Percentiles rank a stretch among this genome's conserved stretches.
Conservation (phyloP, 2,113 vertebrate species). For the Psophia crepitans region DNA sequence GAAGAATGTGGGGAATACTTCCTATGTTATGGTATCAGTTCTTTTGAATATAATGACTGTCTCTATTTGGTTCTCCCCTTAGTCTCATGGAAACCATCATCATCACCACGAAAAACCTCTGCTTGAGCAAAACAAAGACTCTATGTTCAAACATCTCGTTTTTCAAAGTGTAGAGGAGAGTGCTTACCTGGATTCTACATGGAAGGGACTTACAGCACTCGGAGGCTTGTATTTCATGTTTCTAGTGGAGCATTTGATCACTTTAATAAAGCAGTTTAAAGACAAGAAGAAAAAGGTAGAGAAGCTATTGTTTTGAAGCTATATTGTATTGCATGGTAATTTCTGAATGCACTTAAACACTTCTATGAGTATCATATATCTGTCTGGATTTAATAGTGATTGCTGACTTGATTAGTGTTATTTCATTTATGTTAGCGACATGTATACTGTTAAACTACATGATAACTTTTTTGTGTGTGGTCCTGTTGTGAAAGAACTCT, state of each 20-base stretch:
- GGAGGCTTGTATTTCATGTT: slow-evolving; percentile 97
- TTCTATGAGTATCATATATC: neutral
- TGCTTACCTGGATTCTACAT: slow-evolving; percentile 84
- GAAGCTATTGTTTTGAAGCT: neutral
- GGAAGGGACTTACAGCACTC: slow-evolving; percentile 93
- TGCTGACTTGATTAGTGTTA: neutral
- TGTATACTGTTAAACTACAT: neutral
- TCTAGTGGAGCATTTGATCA: slow-evolving; percentile 94
- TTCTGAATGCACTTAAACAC: neutral
- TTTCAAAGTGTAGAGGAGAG: slow-evolving; percentile 73
- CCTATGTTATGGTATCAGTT: neutral
- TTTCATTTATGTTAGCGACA: neutral
- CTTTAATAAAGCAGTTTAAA: slow-evolving; percentile 96
- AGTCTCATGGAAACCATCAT: slow-evolving; percentile 81
- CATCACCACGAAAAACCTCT: slow-evolving; percentile 73
- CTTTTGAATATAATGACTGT: neutral
- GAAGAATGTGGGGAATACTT: neutral
- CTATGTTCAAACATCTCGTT: slow-evolving; percentile 69
- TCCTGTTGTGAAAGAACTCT: neutral
- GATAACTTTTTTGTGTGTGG: neutral
- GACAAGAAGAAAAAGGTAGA: slow-evolving; percentile 96
- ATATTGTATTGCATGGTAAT: neutral
- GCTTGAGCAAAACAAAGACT: slow-evolving; percentile 66
- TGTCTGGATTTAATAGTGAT: neutral
- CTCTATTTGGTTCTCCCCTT: neutral